Evolutionary conservation across 2,113 vertebrate species (phyloP).

Genomic region (Melanotaenia duboulayi): DNA sequence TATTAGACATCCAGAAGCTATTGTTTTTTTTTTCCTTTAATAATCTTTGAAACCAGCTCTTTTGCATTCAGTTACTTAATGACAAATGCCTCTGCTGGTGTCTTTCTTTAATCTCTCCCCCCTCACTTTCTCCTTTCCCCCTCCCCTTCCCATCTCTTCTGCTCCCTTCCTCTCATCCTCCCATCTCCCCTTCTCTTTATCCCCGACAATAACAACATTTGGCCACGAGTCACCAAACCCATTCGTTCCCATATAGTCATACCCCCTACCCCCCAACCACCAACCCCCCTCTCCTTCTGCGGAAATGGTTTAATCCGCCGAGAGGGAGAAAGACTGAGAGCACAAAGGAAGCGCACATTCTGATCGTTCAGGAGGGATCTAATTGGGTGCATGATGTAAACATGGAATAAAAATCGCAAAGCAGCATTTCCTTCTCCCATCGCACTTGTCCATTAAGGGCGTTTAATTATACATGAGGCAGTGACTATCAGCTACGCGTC

Average conservation of each 20-base stretch:
- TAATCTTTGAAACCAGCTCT: neutral
- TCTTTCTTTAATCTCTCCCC: neutral
- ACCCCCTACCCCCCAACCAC: slow-evolving; percentile 38
- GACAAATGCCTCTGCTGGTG: neutral
- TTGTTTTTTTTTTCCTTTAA: neutral
- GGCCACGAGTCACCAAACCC: slow-evolving; percentile 73
- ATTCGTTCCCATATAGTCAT: slow-evolving; percentile 59
- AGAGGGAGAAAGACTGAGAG: slow-evolving; percentile 47
- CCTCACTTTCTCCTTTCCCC: neutral
- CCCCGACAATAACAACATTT: slow-evolving; percentile 77
- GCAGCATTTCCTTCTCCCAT: slow-evolving; percentile 45
- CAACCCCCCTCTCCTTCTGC: slow-evolving; percentile 26
- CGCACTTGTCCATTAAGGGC: slow-evolving; percentile 47
- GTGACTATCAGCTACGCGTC: slow-evolving; percentile 29
- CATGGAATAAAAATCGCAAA: slow-evolving; percentile 58
- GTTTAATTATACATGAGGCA: slow-evolving; percentile 60
- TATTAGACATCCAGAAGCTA: neutral
- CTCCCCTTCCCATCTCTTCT: neutral
- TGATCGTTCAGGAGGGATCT: slow-evolving; percentile 17
- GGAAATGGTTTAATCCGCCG: slow-evolving; percentile 76
- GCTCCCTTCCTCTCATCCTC: neutral
- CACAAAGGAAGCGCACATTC: slow-evolving; percentile 69
- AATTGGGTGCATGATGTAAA: slow-evolving; percentile 67
- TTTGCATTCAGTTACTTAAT: slow-evolving; percentile 5
- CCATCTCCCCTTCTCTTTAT: slow-evolving; percentile 40